Evolutionary conservation across 2,888 invertebrate genomes (phyloP).

Genomic region (Teleogryllus oceanicus): DNA sequence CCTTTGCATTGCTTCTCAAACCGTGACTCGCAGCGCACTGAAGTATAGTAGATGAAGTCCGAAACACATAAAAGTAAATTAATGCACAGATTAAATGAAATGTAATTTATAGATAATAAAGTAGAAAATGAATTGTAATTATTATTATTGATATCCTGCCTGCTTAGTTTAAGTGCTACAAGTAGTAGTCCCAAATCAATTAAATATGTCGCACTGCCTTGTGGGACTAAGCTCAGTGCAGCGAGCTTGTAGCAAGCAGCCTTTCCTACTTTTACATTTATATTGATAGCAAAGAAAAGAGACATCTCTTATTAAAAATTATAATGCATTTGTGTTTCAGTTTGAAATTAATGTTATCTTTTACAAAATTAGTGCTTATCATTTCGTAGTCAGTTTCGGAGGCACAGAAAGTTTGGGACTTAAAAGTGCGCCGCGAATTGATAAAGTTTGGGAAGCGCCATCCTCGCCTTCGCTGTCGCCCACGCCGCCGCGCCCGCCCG

Average conservation of each 20-base stretch:
- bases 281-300: too few species aligned
- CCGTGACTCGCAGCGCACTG: not conserved
- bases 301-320: not conserved
- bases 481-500: not conserved
- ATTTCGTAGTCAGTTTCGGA: not conserved
- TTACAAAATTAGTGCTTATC: not conserved
- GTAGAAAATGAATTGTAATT: not conserved
- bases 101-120: not conserved
- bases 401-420: not conserved
- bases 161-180: not conserved
- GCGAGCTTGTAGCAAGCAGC: not conserved
- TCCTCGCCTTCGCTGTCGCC: constrained; percentile 3
- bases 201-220: not conserved
- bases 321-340: not conserved
- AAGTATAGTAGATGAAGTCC: not conserved
- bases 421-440: not conserved
- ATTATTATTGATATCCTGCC: not conserved
- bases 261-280: not conserved
- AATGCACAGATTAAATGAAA: not conserved
- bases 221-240: not conserved
- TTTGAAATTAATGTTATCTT: not conserved
- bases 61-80: not conserved
- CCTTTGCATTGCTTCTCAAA: not conserved
- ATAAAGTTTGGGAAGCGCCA: constrained; percentile 1
- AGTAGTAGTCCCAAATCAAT: not conserved